Base-by-base conservation (phyloP, 2,113 vertebrate species). In the Pagrus major region DNA sequence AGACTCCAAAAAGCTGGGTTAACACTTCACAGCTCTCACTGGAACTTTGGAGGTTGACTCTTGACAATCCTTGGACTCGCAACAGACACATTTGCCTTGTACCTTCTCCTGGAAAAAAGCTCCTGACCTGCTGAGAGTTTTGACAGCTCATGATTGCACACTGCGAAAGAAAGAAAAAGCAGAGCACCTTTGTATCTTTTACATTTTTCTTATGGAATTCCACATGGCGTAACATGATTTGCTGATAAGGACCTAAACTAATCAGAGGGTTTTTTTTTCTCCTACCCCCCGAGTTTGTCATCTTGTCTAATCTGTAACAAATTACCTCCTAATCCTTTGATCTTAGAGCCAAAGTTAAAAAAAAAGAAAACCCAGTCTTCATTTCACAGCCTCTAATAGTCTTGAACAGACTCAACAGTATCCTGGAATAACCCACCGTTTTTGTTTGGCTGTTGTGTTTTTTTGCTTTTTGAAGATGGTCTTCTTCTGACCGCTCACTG, bases 311-410 rank as follows among this genome's bases (percentile, higher is more conserved):
- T 86, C 82, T 85, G 61, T 91, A 88, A 92, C 86, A 88, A 86
- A 87, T 86, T 86, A 93, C 91, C 91, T 92, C 87, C 83, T 87
- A 82, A 85, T 87, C 67, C 35, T 86, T 58, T 84, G 54, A 86
- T 83, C 33, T 89, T 87, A 89, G 86, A 90, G 71, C 91, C 91
- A 91, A 91, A 91, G 90, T 89, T 71, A 55, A 56, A 55, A 61
- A 33, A 42, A 64, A 25, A 46, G 49, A 59, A n/a, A 16, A 60
- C 2, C 23, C 21, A 35, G 12, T 71, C 29, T 56, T 73, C 44
- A 73, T 78, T 73, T 84, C 21, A 54, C 27, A 25, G 49, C 10
- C 41, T 76, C 41, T 49, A 21, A 70, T 58, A 59, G 29, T 60
- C 42, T 58, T 64, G 9, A 55, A 76, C 25, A 78, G 33, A 54